These are phyloP conservation scores for Cyclura pinguis DNA, from an alignment of 2,797 vertebrate species.

Conservation along the genomic window DNA sequence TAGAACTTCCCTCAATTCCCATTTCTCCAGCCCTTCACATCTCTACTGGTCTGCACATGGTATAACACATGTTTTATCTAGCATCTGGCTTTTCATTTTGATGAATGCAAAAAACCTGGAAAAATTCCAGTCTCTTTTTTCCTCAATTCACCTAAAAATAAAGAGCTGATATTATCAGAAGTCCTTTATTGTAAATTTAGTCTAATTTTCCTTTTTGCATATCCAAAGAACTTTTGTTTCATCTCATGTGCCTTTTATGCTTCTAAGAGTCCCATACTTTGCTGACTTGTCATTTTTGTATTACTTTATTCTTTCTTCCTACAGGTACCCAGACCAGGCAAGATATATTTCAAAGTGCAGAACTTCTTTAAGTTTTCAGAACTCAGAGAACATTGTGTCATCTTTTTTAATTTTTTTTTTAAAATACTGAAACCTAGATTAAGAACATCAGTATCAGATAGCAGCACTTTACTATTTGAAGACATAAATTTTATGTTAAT, in stretches of 20 bases:
- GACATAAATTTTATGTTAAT: constrained; percentile 6
- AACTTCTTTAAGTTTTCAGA: constrained; percentile 40
- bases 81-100: constrained; percentile 49
- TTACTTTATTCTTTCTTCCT: constrained; percentile 59
- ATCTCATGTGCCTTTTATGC: constrained; percentile 23
- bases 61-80: constrained; percentile 27
- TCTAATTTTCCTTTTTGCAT: constrained; percentile 60
- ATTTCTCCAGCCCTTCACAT: not conserved
- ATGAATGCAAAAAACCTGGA: constrained; percentile 43
- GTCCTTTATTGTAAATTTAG: constrained; percentile 64
- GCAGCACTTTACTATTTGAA: not conserved
- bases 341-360: constrained; percentile 52
- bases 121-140: constrained; percentile 51
- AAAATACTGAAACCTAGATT: not conserved
- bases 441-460: not conserved
- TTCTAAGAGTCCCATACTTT: constrained; percentile 47
- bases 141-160: constrained; percentile 49
- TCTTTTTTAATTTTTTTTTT: not conserved
- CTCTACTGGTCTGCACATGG: not conserved
- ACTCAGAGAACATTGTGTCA: constrained; percentile 49
- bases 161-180: constrained; percentile 48
- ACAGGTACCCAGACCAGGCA: constrained; percentile 57
- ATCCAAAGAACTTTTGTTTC: constrained; percentile 56
- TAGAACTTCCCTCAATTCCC: not conserved
- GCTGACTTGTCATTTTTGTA: constrained; percentile 50